Percentiles rank a stretch among this genome's conserved stretches.
These are phyloP conservation scores for Mythimna impura DNA, from an alignment of 2,888 invertebrate genomes.

Conservation along the genomic window DNA sequence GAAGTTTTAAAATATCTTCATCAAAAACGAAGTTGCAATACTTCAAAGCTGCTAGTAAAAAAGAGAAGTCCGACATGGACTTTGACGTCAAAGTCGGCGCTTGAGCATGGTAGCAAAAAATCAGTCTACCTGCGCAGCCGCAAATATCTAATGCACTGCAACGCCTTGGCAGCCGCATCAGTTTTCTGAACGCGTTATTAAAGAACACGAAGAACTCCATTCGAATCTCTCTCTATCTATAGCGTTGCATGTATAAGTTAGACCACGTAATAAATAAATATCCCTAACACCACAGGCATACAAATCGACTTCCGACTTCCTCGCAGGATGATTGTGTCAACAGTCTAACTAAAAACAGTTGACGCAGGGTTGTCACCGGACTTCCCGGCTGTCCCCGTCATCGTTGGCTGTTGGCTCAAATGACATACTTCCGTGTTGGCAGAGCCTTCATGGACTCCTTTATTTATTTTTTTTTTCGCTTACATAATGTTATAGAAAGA, in stretches of 20 bases:
- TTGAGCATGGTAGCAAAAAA: too few species aligned
- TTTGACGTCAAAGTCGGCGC: too few species aligned
- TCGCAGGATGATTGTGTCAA: conserved; percentile 43
- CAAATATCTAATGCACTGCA: too few species aligned
- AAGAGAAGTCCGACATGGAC: too few species aligned
- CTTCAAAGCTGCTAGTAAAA: too few species aligned
- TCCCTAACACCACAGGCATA: conserved; percentile 33
- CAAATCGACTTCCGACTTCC: conserved; percentile 46
- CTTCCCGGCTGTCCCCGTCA: conserved; percentile 39
- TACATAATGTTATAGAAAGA: background rate
- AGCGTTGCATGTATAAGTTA: background rate
- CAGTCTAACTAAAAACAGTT: conserved; percentile 17
- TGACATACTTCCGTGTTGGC: conserved; percentile 35
- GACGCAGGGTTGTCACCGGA: conserved; percentile 38
- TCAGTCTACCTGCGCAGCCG: too few species aligned
- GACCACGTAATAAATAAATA: conserved; percentile 10
- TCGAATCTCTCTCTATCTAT: background rate
- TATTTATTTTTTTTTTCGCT: conserved; percentile 7
- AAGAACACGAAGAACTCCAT: too few species aligned
- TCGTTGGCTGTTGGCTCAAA: conserved; percentile 27
- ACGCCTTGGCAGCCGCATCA: too few species aligned
- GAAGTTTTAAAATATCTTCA: too few species aligned
- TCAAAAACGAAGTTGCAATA: too few species aligned
- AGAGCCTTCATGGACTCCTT: conserved; percentile 24
- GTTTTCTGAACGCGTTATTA: too few species aligned